Percentiles rank a stretch among this genome's conserved stretches.
Evolutionary conservation across 2,113 vertebrate species (phyloP).

Genomic region (Myrmecobius fasciatus): DNA sequence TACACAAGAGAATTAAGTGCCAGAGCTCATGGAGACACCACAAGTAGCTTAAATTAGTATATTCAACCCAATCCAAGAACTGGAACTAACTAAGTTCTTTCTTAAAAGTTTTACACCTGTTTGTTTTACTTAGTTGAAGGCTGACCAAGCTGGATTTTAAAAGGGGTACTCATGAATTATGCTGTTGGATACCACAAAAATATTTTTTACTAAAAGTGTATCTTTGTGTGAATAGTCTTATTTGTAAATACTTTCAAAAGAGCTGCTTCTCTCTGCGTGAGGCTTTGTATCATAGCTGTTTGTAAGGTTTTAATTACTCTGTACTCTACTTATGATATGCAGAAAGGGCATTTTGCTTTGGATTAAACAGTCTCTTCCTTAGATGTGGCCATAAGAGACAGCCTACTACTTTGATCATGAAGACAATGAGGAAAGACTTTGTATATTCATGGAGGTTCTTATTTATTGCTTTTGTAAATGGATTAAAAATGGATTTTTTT

Average conservation of each 20-base stretch:
- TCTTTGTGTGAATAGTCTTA: constrained; percentile 87
- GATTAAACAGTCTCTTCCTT: constrained; percentile 36
- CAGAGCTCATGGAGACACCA: not conserved
- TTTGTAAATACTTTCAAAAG: constrained; percentile 80
- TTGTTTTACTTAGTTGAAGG: constrained; percentile 59
- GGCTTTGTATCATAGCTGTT: constrained; percentile 79
- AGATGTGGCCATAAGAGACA: constrained; percentile 34
- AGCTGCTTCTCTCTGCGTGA: constrained; percentile 70
- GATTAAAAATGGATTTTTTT: constrained; percentile 82
- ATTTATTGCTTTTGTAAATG: constrained; percentile 90
- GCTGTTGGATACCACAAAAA: constrained; percentile 77
- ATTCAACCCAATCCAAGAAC: not conserved
- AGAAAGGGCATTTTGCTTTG: constrained; percentile 53
- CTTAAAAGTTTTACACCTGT: constrained; percentile 45
- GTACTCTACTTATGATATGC: constrained; percentile 78
- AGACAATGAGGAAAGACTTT: constrained; percentile 70
- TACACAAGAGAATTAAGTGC: not conserved
- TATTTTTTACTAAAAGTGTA: constrained; percentile 85
- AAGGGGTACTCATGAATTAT: constrained; percentile 71
- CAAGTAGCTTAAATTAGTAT: not conserved
- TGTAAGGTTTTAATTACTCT: constrained; percentile 78
- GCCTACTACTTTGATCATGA: constrained; percentile 68
- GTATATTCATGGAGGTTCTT: constrained; percentile 83
- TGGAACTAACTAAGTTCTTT: not conserved
- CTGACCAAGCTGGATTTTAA: constrained; percentile 62